These are phyloP conservation scores for Drosophila biarmipes DNA, from an alignment of 1,140 invertebrate species.

Conservation along the genomic window DNA sequence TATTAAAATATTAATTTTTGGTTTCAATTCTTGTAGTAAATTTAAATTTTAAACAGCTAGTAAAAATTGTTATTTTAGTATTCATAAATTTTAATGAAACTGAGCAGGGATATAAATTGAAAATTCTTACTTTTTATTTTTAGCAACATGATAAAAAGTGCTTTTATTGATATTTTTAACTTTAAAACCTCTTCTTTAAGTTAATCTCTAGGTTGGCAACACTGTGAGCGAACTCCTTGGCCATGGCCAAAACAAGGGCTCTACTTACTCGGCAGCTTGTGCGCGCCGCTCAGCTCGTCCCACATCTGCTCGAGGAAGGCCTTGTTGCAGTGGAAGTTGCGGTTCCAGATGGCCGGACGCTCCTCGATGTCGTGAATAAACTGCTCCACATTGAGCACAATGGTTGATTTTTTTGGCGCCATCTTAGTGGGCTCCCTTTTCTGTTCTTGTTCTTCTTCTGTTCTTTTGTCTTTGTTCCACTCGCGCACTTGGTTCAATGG, in stretches of 20 bases:
- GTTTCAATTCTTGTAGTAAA: too few relatives aligned
- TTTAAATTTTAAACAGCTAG: too few relatives aligned
- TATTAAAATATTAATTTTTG: too few relatives aligned
- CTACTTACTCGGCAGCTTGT: constrained; percentile 80
- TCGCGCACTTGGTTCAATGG: constrained; percentile 26
- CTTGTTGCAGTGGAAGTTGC: constrained; percentile 84
- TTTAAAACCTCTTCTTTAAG: not conserved
- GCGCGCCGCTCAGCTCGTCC: constrained; percentile 78
- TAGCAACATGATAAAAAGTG: too few relatives aligned
- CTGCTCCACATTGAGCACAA: constrained; percentile 83
- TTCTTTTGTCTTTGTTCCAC: constrained; percentile 21
- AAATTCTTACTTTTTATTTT: too few relatives aligned
- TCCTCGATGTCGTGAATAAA: constrained; percentile 83
- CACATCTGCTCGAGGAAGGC: constrained; percentile 83
- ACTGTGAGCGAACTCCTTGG: constrained; percentile 12
- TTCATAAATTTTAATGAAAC: too few relatives aligned
- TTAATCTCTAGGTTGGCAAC: constrained; percentile 8
- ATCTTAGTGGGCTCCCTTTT: constrained; percentile 44
- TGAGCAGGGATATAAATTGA: too few relatives aligned
- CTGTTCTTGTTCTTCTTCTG: not conserved
- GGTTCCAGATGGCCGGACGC: constrained; percentile 84
- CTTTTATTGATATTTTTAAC: too few relatives aligned
- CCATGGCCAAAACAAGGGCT: constrained; percentile 16
- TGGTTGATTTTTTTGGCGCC: constrained; percentile 83
- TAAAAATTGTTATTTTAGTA: too few relatives aligned